phyloP scores from a whole-genome alignment of 2,113 vertebrate genomes.

The Parus major region DNA sequence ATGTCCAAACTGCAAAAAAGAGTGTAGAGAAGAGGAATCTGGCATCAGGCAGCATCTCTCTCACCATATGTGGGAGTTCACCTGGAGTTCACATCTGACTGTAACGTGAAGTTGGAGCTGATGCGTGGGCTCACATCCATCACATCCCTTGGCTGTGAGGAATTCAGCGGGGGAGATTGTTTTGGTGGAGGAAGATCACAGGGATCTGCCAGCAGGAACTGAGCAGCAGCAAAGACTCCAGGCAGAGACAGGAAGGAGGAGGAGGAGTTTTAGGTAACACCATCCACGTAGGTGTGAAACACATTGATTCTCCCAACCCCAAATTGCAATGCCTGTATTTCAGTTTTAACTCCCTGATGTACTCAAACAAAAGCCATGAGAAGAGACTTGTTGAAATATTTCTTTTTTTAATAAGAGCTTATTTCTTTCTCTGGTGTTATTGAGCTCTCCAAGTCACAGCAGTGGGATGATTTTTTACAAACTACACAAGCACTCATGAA shows the following conservation, averaged over 20 bases:
- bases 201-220: conserved; percentile 31
- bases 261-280: conserved; percentile 57
- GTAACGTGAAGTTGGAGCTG: not conserved
- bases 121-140: conserved; percentile 37
- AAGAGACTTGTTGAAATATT: not conserved
- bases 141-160: not conserved
- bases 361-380: not conserved
- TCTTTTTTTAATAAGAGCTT: not conserved
- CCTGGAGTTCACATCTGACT: conserved; percentile 31
- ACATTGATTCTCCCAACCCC: not conserved
- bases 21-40: not conserved
- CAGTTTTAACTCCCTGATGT: not conserved
- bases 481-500: not conserved
- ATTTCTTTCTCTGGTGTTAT: not conserved
- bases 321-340: not conserved
- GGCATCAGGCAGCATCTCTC: not conserved
- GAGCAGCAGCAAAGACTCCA: conserved; percentile 52
- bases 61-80: not conserved
- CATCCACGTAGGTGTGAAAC: conserved; percentile 4
- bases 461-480: not conserved
- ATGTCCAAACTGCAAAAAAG: not conserved
- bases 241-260: conserved; percentile 55
- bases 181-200: conserved; percentile 57
- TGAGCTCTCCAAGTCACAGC: not conserved
- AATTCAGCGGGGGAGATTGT: conserved; percentile 30